These are phyloP conservation scores for Siniperca obscura DNA, from an alignment of 2,797 vertebrate species.

Conservation along the genomic window DNA sequence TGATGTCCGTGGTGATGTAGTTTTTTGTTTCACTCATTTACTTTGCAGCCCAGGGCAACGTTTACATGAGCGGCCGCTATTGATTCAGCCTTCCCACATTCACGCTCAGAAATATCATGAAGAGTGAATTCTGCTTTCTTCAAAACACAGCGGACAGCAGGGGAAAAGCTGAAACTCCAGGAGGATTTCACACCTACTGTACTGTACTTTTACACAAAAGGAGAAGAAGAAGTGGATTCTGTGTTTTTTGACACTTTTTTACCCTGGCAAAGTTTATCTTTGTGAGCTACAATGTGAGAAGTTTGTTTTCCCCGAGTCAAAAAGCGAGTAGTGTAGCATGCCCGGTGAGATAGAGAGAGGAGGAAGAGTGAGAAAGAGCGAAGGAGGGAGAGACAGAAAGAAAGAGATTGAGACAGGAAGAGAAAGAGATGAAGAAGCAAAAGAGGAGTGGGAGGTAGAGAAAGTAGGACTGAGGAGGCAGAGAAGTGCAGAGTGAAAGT, in stretches of 20 bases:
- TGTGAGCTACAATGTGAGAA: conserved; percentile 23
- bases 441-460: conserved; percentile 2
- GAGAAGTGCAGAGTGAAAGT: neutral
- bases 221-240: neutral
- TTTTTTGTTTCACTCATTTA: conserved; percentile 47
- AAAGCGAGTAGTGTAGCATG: neutral
- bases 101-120: conserved; percentile 41
- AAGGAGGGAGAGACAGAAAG: neutral
- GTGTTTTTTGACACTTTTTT: neutral
- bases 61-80: conserved; percentile 38
- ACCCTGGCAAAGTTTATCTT: conserved; percentile 4
- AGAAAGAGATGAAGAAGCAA: neutral
- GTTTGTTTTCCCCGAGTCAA: conserved; percentile 10
- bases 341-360: conserved; percentile 10
- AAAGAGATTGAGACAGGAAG: neutral
- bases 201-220: conserved; percentile 1
- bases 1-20: conserved; percentile 19
- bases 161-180: conserved; percentile 19
- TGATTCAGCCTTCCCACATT: conserved; percentile 54
- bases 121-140: conserved; percentile 25
- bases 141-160: conserved; percentile 20
- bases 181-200: conserved; percentile 39
- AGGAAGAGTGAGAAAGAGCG: conserved; percentile 28
- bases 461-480: neutral
- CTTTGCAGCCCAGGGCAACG: conserved; percentile 6